Conservation (phyloP, 2,797 vertebrate species). For the Artibeus jamaicensis region DNA sequence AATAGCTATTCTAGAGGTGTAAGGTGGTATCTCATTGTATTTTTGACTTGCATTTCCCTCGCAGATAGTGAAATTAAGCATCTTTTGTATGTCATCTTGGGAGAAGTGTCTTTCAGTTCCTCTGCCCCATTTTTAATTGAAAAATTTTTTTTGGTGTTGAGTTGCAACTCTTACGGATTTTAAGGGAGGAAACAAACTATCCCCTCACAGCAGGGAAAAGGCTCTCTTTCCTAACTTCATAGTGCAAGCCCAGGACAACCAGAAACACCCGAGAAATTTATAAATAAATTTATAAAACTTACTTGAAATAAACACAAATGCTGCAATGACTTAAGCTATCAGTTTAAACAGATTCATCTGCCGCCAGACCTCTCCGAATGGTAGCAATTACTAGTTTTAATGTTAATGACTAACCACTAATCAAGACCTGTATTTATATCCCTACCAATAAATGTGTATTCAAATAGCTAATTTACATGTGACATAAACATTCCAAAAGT, state of each 20-base stretch:
- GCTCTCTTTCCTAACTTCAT: neutral
- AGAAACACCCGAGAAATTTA: neutral
- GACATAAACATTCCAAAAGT: neutral
- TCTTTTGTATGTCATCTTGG: neutral
- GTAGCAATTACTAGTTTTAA: conserved; percentile 49
- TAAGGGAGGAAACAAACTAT: neutral
- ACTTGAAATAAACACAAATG: conserved; percentile 51
- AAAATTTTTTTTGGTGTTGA: neutral
- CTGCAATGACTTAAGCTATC: conserved; percentile 39
- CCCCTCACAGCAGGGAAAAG: neutral
- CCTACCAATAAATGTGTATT: neutral
- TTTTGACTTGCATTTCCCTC: neutral
- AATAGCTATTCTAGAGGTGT: neutral
- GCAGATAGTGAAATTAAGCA: neutral
- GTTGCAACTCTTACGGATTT: neutral
- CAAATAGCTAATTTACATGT: neutral
- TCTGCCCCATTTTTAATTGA: neutral
- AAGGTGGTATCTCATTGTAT: neutral
- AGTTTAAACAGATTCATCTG: conserved; percentile 49
- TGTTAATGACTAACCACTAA: conserved; percentile 30
- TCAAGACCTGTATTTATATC: conserved; percentile 36
- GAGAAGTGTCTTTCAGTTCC: neutral
- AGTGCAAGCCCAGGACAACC: neutral
- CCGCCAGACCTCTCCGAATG: conserved; percentile 9
- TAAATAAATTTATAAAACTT: neutral